Base-by-base conservation (phyloP, 2,113 vertebrate species). In the Atherinomorus stipes region DNA sequence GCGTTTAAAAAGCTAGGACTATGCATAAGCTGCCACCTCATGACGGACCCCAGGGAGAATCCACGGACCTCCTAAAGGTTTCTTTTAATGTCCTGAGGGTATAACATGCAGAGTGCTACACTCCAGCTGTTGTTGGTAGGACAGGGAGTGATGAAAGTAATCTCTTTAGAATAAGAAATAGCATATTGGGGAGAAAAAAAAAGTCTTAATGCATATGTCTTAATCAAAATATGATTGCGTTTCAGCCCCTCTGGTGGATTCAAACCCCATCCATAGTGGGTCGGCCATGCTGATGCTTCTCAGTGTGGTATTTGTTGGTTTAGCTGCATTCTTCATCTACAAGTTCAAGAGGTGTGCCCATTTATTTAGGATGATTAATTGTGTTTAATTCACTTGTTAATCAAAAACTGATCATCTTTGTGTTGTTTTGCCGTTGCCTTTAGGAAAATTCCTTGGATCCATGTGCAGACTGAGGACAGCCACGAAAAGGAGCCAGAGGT, bases 381-480 rank as follows among this genome's bases (percentile, higher is more conserved):
- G 11, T 5, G n/a, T 44, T 44, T 18, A 52, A 52, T 28, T 65
- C 2, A 49, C 1, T 22, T 62, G 7, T 21, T 23, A 54, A 68
- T 64, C 7, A 23, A 16, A 63, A 59, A 18, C 16, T 5, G 23
- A 78, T 26, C 2, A 13, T 47, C 10, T 53, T 16, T 68, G 11
- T 59, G 9, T 58, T 11, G 9, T 23, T 16, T n/a, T 51, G 19
- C 22, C 60, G 4, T 40, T 12, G 57, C 6, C 31, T 13, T 53
- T 73, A 99, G 97, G 94, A 98, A 97, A 96, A 97, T 99, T 69
- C 97, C 97, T 7, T 98, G 97, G 97, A 96, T 99, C 88, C 97
- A 98, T 44, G 95, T 98, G 65, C 96, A 98, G 91, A 95, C 97
- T 11, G 97, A 98, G 85, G 97, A 98, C 72, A 97, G 95, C 69